Evolutionary conservation across 1,140 invertebrate species (phyloP).

Genomic region (Subanguina moxae): DNA sequence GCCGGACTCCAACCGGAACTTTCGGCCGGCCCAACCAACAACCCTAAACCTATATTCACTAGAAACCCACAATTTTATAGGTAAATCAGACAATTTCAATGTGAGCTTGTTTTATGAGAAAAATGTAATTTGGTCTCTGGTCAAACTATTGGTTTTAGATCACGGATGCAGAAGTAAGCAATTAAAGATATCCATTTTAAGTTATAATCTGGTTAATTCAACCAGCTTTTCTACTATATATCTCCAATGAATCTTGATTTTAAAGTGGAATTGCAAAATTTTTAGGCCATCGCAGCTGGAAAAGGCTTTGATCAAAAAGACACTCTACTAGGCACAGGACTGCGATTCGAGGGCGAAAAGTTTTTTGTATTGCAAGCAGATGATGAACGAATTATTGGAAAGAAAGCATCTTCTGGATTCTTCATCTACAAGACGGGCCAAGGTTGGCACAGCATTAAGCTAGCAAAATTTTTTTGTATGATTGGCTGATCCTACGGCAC

Average conservation of each 20-base stretch:
- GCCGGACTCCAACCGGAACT: too few species aligned
- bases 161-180: not conserved
- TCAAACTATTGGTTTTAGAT: not conserved
- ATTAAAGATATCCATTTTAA: not conserved
- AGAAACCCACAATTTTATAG: too few species aligned
- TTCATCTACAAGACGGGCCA: conserved; percentile 58
- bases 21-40: too few species aligned
- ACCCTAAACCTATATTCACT: too few species aligned
- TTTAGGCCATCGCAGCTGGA: conserved; percentile 41
- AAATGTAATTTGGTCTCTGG: not conserved
- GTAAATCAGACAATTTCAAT: conserved; percentile 58
- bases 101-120: conserved; percentile 4
- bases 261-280: not conserved
- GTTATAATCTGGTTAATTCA: not conserved
- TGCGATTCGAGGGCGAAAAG: conserved; percentile 55
- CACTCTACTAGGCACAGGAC: conserved; percentile 47
- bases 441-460: conserved; percentile 21
- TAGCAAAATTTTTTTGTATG: conserved; percentile 11
- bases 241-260: not conserved
- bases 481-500: too few species aligned
- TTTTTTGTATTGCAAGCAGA: conserved; percentile 55
- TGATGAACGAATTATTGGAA: conserved; percentile 51
- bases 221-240: not conserved
- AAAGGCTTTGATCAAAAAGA: conserved; percentile 52
- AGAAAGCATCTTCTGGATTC: conserved; percentile 43